Evolutionary conservation across 2,888 invertebrate species (phyloP).

Genomic region (Lithosia quadra): DNA sequence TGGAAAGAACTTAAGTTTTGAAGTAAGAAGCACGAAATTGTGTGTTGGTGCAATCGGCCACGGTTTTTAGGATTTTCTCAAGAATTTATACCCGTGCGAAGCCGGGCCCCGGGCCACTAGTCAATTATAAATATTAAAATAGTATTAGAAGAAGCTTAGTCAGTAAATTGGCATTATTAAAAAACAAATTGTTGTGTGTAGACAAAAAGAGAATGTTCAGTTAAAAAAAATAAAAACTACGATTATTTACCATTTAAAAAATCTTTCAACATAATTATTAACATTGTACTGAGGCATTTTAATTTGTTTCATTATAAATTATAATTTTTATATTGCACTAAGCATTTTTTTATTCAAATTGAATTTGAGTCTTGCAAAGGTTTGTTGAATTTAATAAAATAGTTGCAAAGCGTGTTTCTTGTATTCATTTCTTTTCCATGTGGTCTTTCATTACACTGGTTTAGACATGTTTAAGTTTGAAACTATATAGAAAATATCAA

Average conservation of each 20-base stretch:
- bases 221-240: neutral
- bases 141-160: neutral
- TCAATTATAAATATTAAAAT: no score
- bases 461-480: slow-evolving; percentile 1
- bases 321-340: neutral
- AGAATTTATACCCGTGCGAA: no score
- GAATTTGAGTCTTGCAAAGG: neutral
- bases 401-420: neutral
- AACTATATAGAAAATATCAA: slow-evolving; percentile 23
- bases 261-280: neutral
- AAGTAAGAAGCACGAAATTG: no score
- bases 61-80: no score
- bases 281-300: neutral
- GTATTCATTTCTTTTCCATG: neutral
- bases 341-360: neutral
- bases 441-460: neutral
- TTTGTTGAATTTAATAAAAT: neutral
- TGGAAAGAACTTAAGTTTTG: no score
- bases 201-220: neutral
- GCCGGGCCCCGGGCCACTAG: no score
- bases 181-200: neutral
- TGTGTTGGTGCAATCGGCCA: no score
- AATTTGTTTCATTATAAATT: neutral
- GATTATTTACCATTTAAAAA: no score
- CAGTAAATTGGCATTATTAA: neutral